These are phyloP conservation scores for Limnephilus rhombicus DNA, from an alignment of 2,888 invertebrate genomes.

Conservation along the genomic window DNA sequence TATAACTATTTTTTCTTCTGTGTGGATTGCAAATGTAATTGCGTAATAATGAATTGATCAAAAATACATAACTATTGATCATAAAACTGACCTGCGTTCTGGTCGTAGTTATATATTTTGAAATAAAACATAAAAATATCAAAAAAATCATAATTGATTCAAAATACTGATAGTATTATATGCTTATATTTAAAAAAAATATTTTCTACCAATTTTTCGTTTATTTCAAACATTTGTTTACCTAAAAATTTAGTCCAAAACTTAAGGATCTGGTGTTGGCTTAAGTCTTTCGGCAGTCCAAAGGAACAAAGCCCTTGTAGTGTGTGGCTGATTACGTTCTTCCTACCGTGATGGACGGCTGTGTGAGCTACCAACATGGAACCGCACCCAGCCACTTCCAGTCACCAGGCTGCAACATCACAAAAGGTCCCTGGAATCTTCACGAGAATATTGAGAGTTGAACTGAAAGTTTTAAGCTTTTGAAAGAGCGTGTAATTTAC, in stretches of 20 bases:
- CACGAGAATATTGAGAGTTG: neutral
- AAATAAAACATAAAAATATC: too few species aligned
- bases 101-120: too few species aligned
- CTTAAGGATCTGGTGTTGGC: neutral
- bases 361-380: neutral
- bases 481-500: neutral
- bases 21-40: too few species aligned
- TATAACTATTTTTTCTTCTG: too few species aligned
- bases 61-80: too few species aligned
- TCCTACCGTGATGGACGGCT: neutral
- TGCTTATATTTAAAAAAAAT: too few species aligned
- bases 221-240: too few species aligned
- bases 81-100: too few species aligned
- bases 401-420: neutral
- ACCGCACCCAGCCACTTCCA: neutral
- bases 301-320: conserved; percentile 8
- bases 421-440: neutral
- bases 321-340: conserved; percentile 9
- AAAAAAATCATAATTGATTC: too few species aligned
- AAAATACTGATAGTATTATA: too few species aligned
- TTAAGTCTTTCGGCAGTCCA: neutral
- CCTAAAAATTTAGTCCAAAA: neutral
- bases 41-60: too few species aligned
- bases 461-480: neutral
- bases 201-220: too few species aligned